phyloP scores from a whole-genome alignment of 2,113 vertebrate species.

The Thamnophis sirtalis region DNA sequence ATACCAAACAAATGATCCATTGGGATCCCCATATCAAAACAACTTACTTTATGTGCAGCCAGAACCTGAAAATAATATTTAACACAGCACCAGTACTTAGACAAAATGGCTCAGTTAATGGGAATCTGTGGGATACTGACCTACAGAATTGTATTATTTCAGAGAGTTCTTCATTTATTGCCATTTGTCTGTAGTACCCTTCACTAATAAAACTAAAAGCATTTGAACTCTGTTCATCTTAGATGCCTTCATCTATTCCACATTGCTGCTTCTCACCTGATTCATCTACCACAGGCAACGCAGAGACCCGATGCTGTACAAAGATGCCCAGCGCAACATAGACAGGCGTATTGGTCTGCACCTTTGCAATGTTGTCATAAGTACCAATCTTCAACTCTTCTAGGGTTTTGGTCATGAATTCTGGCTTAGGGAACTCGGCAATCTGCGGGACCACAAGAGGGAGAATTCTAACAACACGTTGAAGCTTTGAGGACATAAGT shows the following conservation, averaged over 20 bases:
- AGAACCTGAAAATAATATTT: no score
- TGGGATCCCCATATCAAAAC: no score
- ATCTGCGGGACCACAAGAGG: constrained; percentile 71
- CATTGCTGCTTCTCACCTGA: constrained; percentile 72
- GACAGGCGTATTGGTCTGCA: constrained; percentile 86
- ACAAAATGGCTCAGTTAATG: not conserved
- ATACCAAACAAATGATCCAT: no score
- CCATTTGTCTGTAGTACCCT: not conserved
- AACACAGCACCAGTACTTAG: no score
- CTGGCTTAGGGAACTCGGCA: constrained; percentile 90
- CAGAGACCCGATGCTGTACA: constrained; percentile 92
- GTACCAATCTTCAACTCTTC: constrained; percentile 89
- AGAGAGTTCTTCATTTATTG: not conserved
- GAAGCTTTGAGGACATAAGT: not conserved
- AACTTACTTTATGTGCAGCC: no score
- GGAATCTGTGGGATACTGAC: not conserved
- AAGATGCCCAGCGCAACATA: constrained; percentile 95
- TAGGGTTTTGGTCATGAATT: constrained; percentile 83
- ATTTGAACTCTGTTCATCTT: not conserved
- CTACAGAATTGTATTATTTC: not conserved
- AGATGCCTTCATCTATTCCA: not conserved
- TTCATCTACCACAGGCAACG: constrained; percentile 91
- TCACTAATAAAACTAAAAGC: not conserved
- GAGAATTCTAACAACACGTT: not conserved
- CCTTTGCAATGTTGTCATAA: constrained; percentile 88